Percentiles rank a stretch among this genome's conserved stretches.
Conservation (phyloP, 2,888 invertebrate genomes). For the Orthonevra nobilis region DNA sequence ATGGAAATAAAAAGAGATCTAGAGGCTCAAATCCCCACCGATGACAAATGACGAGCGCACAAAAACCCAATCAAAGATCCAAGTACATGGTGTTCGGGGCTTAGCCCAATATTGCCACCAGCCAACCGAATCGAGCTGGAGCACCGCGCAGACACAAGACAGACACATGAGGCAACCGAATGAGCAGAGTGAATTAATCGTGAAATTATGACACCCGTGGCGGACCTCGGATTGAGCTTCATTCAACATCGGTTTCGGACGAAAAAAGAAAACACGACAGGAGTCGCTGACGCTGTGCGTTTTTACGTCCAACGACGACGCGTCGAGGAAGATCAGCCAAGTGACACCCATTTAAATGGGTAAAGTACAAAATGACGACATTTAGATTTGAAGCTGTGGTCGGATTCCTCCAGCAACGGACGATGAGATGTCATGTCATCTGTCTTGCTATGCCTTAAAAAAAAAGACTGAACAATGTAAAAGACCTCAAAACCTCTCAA, state of each 20-base stretch:
- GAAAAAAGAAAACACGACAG: slow-evolving; percentile 54
- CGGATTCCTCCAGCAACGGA: slow-evolving; percentile 41
- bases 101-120: slow-evolving; percentile 51
- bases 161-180: slow-evolving; percentile 65
- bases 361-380: slow-evolving; percentile 63
- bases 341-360: slow-evolving; percentile 63
- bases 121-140: slow-evolving; percentile 33
- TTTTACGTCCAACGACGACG: no score
- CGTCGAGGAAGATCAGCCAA: slow-evolving; percentile 35
- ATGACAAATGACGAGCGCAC: slow-evolving; percentile 70
- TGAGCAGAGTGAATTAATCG: slow-evolving; percentile 69
- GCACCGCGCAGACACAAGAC: slow-evolving; percentile 60
- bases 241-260: slow-evolving; percentile 61
- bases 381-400: slow-evolving; percentile 18
- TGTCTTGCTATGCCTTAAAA: slow-evolving; percentile 41
- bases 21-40: slow-evolving; percentile 68
- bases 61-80: slow-evolving; percentile 70
- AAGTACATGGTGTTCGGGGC: slow-evolving; percentile 43
- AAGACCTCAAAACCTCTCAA: slow-evolving; percentile 25
- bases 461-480: background rate
- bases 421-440: slow-evolving; percentile 69
- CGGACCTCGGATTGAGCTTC: slow-evolving; percentile 63
- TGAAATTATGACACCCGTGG: slow-evolving; percentile 70
- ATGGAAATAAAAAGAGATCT: slow-evolving; percentile 66
- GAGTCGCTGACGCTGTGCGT: background rate